Percentiles rank a stretch among this genome's conserved stretches.
These are phyloP conservation scores for Sula dactylatra DNA, from an alignment of 2,113 vertebrate species.

Conservation along the genomic window DNA sequence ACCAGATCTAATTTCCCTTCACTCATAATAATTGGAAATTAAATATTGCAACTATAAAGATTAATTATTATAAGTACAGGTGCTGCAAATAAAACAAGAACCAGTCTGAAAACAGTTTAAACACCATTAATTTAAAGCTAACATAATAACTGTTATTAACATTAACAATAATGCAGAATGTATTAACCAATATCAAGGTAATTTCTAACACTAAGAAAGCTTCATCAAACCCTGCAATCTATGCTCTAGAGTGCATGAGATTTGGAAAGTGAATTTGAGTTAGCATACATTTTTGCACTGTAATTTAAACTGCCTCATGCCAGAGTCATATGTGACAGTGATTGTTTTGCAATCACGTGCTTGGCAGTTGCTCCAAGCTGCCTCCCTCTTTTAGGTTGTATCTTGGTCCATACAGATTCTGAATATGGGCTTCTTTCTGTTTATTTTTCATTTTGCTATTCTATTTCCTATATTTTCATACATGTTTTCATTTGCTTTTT, in stretches of 20 bases:
- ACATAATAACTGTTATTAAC: background rate
- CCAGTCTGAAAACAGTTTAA: background rate
- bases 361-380: background rate
- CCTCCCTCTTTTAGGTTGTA: background rate
- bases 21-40: background rate
- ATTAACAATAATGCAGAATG: background rate
- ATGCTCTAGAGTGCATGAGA: background rate
- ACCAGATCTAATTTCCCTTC: background rate
- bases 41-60: background rate
- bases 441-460: background rate
- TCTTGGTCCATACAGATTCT: no score
- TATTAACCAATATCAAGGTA: background rate
- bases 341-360: no score
- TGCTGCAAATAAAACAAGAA: background rate
- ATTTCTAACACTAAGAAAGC: background rate
- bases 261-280: background rate
- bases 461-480: background rate
- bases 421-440: background rate
- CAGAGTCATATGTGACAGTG: no score
- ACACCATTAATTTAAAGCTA: background rate
- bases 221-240: background rate
- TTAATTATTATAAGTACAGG: background rate
- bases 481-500: background rate
- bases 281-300: background rate
- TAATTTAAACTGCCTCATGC: background rate